Percentiles rank a stretch among this genome's conserved stretches.
Evolutionary conservation across 2,888 invertebrate species (phyloP).

Genomic region (Graphium colonna): DNA sequence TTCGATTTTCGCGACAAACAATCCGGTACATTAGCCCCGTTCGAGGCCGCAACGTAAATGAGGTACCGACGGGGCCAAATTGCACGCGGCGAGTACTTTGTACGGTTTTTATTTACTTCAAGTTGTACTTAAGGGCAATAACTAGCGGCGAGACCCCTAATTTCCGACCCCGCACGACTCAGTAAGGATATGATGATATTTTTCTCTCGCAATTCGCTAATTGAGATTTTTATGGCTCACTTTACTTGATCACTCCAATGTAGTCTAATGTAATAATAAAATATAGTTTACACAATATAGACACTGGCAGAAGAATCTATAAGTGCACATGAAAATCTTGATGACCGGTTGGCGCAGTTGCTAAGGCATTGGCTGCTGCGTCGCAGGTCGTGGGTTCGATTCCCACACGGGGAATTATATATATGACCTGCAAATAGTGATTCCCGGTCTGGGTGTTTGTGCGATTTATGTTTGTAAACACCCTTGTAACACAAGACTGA

Average conservation of each 20-base stretch:
- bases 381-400: no score
- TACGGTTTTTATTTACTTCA: slow-evolving; percentile 73
- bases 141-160: slow-evolving; percentile 66
- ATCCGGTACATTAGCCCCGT: slow-evolving; percentile 63
- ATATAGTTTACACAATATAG: no score
- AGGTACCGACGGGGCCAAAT: slow-evolving; percentile 71
- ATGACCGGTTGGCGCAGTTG: no score
- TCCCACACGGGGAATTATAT: no score
- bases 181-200: slow-evolving; percentile 48
- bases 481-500: no score
- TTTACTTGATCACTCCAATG: neutral
- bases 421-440: no score
- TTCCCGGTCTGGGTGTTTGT: no score
- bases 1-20: slow-evolving; percentile 64
- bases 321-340: no score
- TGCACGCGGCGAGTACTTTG: slow-evolving; percentile 63
- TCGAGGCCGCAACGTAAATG: slow-evolving; percentile 65
- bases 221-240: slow-evolving; percentile 27
- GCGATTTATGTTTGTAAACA: no score
- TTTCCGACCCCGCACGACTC: slow-evolving; percentile 58
- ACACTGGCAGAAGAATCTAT: no score
- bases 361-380: no score
- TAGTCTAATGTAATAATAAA: slow-evolving; percentile 9
- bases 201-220: slow-evolving; percentile 52
- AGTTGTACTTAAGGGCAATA: slow-evolving; percentile 78